Conservation (phyloP, 2,888 invertebrate genomes). For the Scelioninae gen. 1 region DNA sequence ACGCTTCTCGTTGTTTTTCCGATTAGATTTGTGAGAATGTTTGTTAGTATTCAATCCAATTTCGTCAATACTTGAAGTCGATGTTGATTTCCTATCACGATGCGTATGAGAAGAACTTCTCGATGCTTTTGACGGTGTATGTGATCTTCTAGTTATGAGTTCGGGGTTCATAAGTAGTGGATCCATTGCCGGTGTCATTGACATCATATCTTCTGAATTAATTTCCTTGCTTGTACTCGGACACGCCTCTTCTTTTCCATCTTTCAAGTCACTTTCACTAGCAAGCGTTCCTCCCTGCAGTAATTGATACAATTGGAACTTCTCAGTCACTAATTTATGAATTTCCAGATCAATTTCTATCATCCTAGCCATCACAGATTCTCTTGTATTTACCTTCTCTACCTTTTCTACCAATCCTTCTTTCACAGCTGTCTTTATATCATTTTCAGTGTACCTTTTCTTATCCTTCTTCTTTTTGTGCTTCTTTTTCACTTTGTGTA, state of each 20-base stretch:
- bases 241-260: conserved; percentile 32
- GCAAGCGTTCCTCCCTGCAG: conserved; percentile 74
- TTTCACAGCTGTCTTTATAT: conserved; percentile 71
- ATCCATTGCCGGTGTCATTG: conserved; percentile 20
- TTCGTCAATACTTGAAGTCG: conserved; percentile 48
- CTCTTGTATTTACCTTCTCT: conserved; percentile 72
- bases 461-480: conserved; percentile 70
- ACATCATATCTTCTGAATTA: conserved; percentile 19
- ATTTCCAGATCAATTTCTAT: conserved; percentile 87
- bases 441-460: conserved; percentile 62
- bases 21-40: conserved; percentile 32
- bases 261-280: conserved; percentile 53
- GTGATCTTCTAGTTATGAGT: not conserved
- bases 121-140: conserved; percentile 13
- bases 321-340: conserved; percentile 86
- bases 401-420: conserved; percentile 66
- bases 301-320: conserved; percentile 86
- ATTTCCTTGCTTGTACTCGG: not conserved
- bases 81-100: conserved; percentile 44
- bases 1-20: conserved; percentile 37
- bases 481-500: conserved; percentile 74
- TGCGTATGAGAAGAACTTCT: conserved; percentile 28
- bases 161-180: conserved; percentile 1
- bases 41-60: conserved; percentile 35
- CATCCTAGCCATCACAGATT: conserved; percentile 86